Conservation (phyloP, 2,888 invertebrate species). For the Alitta virens region DNA sequence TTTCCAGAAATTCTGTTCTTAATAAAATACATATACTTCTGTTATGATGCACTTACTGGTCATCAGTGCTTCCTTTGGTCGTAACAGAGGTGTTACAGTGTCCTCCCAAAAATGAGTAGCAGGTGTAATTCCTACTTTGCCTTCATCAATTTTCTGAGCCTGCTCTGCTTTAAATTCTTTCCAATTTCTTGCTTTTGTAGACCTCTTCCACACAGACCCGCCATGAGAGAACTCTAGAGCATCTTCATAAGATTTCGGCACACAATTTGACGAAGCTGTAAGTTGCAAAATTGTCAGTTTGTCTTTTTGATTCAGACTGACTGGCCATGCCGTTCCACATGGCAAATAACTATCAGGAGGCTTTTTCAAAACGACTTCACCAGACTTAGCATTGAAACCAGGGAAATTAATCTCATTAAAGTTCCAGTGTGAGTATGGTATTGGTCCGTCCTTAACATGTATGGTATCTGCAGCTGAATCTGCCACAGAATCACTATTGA, state of each 20-base stretch:
- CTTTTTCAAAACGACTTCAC: no score
- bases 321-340: no score
- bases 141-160: slow-evolving; percentile 2
- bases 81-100: slow-evolving; percentile 41
- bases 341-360: no score
- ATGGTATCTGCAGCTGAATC: no score
- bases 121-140: slow-evolving; percentile 22
- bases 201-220: slow-evolving; percentile 7
- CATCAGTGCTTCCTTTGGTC: slow-evolving; percentile 35
- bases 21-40: no score
- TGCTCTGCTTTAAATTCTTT: slow-evolving; percentile 37
- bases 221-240: slow-evolving; percentile 2
- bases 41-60: no score
- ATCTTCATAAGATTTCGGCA: background rate
- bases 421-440: background rate
- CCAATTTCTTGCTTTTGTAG: slow-evolving; percentile 34
- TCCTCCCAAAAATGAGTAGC: slow-evolving; percentile 36
- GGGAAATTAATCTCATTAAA: background rate
- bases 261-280: no score
- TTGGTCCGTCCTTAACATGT: no score
- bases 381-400: no score
- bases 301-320: background rate
- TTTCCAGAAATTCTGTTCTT: no score
- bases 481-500: no score
- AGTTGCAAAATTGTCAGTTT: no score